Evolutionary conservation across 2,888 invertebrate genomes (phyloP).

Genomic region (Sussaba pulchella): DNA sequence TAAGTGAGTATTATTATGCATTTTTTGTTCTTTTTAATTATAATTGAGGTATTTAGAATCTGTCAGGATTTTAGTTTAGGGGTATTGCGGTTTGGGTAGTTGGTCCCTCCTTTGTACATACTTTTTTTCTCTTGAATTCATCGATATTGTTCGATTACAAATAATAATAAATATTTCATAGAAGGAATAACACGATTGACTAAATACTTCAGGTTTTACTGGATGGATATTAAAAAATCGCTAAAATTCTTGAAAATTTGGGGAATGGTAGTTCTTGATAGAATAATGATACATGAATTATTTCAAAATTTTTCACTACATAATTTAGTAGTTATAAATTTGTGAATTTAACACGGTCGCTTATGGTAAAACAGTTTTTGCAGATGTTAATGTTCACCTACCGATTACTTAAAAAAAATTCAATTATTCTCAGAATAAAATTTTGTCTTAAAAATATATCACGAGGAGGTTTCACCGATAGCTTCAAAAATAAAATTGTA

Average conservation of each 20-base stretch:
- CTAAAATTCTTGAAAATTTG: no score
- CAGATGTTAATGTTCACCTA: not conserved
- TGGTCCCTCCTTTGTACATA: slow-evolving; percentile 14
- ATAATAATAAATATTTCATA: not conserved
- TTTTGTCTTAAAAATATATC: not conserved
- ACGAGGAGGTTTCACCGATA: slow-evolving; percentile 24
- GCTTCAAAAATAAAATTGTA: slow-evolving; percentile 6
- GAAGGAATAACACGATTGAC: no score
- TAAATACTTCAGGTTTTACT: no score
- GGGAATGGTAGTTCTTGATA: no score
- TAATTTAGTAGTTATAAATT: no score
- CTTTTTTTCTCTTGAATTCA: slow-evolving; percentile 17
- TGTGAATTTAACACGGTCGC: no score
- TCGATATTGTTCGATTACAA: not conserved
- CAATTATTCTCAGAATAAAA: slow-evolving; percentile 1
- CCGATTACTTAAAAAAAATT: not conserved
- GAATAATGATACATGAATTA: no score
- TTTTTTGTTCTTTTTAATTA: slow-evolving; percentile 28
- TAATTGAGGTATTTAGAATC: slow-evolving; percentile 31
- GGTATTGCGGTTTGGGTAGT: slow-evolving; percentile 36
- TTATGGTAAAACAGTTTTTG: not conserved
- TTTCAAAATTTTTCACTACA: no score
- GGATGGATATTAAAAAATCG: no score
- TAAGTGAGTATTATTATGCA: slow-evolving; percentile 85
- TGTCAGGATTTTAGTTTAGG: slow-evolving; percentile 37